A percentile compares a stretch with the other conserved stretches of the same genome.
Conservation (phyloP, 37 sponge, comb jelly and placozoan species). For the Halichondria panicea region DNA sequence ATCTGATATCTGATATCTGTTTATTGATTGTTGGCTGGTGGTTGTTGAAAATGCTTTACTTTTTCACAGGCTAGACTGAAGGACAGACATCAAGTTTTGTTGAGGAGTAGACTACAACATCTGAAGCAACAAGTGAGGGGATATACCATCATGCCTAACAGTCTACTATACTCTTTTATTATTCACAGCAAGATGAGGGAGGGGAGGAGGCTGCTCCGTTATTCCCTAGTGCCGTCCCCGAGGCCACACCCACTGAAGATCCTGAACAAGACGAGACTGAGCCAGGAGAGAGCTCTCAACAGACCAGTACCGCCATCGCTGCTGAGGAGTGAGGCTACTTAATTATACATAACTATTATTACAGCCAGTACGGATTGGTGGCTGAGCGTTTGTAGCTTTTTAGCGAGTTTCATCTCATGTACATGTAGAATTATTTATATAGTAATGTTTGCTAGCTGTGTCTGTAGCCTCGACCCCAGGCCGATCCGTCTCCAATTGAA, state of each 20-base stretch:
- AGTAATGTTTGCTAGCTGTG: too few relatives aligned
- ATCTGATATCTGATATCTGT: background rate
- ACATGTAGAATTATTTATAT: too few relatives aligned
- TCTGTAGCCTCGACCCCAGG: too few relatives aligned
- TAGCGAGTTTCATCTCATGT: too few relatives aligned
- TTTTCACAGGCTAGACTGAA: slow-evolving; percentile 69
- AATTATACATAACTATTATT: too few relatives aligned
- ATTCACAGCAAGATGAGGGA: background rate
- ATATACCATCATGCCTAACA: background rate
- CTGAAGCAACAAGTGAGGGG: slow-evolving; percentile 72
- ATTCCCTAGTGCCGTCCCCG: slow-evolving; percentile 45
- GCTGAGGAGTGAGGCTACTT: background rate
- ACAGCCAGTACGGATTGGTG: too few relatives aligned
- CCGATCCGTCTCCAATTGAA: too few relatives aligned
- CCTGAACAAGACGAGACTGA: background rate
- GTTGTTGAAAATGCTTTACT: background rate
- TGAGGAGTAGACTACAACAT: slow-evolving; percentile 78
- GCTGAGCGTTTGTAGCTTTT: too few relatives aligned
- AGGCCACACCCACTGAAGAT: background rate
- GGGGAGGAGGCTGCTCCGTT: slow-evolving; percentile 17
- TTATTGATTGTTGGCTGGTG: background rate
- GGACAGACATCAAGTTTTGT: slow-evolving; percentile 88
- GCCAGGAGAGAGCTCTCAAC: background rate
- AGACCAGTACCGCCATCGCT: background rate
- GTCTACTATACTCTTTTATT: background rate